A percentile compares a stretch with the other conserved stretches of the same genome.
Evolutionary conservation across 2,797 vertebrate genomes (phyloP).

Genomic region (Phrynocephalus forsythii): DNA sequence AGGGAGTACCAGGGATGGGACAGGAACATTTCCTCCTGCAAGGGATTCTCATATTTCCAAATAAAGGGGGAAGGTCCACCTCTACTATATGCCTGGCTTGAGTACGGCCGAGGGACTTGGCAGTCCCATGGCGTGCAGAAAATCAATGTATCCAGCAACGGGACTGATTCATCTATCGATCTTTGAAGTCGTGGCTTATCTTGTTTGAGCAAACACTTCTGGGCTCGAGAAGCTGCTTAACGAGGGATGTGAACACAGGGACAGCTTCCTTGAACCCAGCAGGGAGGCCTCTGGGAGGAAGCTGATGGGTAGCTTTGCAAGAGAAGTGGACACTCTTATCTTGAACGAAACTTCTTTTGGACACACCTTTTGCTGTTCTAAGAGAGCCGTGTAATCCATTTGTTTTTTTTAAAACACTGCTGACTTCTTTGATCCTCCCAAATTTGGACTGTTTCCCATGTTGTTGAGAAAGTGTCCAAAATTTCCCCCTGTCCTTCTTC

Average conservation of each 20-base stretch:
- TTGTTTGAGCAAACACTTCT: background rate
- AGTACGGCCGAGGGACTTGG: background rate
- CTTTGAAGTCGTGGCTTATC: slow-evolving; percentile 6
- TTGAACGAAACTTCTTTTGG: background rate
- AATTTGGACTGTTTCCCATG: background rate
- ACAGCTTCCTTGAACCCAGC: background rate
- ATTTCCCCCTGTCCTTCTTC: no score
- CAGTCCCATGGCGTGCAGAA: slow-evolving; percentile 11
- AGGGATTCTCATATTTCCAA: background rate
- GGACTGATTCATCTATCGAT: background rate
- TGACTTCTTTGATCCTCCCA: background rate
- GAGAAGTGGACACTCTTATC: background rate
- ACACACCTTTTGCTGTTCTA: background rate
- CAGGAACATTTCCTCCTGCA: background rate
- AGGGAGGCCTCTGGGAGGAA: background rate
- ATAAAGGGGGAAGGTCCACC: background rate
- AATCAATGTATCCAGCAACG: slow-evolving; percentile 4
- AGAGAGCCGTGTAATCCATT: background rate
- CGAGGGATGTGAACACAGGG: background rate
- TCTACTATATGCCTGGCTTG: background rate
- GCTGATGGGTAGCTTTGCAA: no score
- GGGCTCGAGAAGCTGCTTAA: background rate
- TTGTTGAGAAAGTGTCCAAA: no score
- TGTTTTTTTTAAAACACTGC: background rate
- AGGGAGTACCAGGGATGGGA: background rate